These are phyloP conservation scores for Gallinago solitaria DNA, from an alignment of 2,797 vertebrate genomes.

Conservation along the genomic window DNA sequence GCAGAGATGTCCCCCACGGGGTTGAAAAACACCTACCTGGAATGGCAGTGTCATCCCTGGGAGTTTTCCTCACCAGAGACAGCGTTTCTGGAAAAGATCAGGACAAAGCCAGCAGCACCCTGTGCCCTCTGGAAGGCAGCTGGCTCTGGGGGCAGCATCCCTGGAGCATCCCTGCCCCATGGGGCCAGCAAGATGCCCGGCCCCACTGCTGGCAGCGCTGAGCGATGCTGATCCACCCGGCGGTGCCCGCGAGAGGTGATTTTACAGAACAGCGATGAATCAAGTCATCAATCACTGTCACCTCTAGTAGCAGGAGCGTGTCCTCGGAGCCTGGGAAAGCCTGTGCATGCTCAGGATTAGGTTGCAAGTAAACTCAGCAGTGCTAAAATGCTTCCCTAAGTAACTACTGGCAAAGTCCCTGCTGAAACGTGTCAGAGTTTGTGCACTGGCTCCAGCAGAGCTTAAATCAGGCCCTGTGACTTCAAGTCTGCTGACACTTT, in stretches of 20 bases:
- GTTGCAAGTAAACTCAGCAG: slow-evolving; percentile 61
- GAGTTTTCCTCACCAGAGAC: background rate
- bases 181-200: background rate
- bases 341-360: slow-evolving; percentile 70
- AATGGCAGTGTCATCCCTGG: background rate
- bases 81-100: background rate
- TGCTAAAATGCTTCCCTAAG: slow-evolving; percentile 52
- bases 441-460: background rate
- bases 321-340: slow-evolving; percentile 51
- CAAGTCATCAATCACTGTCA: slow-evolving; percentile 68
- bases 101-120: background rate
- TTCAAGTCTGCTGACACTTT: slow-evolving; percentile 51
- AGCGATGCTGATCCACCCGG: background rate
- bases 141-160: background rate
- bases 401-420: slow-evolving; percentile 48
- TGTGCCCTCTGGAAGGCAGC: background rate
- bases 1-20: background rate
- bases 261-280: slow-evolving; percentile 50
- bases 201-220: background rate
- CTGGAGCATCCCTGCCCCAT: slow-evolving; percentile 29
- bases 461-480: slow-evolving; percentile 22
- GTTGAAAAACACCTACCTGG: slow-evolving; percentile 22
- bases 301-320: slow-evolving; percentile 1
- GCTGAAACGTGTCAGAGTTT: slow-evolving; percentile 32
- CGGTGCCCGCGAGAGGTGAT: slow-evolving; percentile 9